These are phyloP conservation scores for Centroberyx gerrardi DNA, from an alignment of 2,797 vertebrate species.

Conservation along the genomic window DNA sequence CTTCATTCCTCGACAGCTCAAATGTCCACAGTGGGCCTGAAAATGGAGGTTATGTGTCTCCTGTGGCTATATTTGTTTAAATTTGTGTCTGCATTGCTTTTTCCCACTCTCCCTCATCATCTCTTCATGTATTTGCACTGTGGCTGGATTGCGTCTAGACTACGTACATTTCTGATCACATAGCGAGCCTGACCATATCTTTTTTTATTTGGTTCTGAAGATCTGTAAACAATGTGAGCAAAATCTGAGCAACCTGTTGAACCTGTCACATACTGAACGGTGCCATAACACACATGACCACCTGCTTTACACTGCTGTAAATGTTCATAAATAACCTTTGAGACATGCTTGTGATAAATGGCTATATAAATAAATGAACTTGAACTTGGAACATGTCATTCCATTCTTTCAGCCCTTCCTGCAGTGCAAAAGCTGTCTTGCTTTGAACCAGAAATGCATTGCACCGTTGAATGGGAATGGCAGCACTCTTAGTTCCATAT, in stretches of 20 bases:
- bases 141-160: background rate
- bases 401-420: conserved; percentile 9
- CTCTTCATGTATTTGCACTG: background rate
- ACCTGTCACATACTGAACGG: too few relatives aligned
- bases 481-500: conserved; percentile 21
- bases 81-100: background rate
- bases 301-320: too few relatives aligned
- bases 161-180: too few relatives aligned
- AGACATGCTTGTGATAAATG: too few relatives aligned
- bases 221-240: too few relatives aligned
- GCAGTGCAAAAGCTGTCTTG: conserved; percentile 16
- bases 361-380: too few relatives aligned
- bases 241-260: too few relatives aligned
- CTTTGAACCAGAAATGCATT: conserved; percentile 13
- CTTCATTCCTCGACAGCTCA: background rate
- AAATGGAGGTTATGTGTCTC: background rate
- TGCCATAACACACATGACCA: too few relatives aligned
- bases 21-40: background rate
- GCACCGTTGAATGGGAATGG: conserved; percentile 20
- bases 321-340: too few relatives aligned
- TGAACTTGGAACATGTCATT: conserved; percentile 19
- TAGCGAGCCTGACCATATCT: too few relatives aligned
- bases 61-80: background rate
- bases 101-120: background rate
- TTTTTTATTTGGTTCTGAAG: too few relatives aligned